Conservation (phyloP, 2,797 vertebrate species). For the Phyllotis vaccarum region DNA sequence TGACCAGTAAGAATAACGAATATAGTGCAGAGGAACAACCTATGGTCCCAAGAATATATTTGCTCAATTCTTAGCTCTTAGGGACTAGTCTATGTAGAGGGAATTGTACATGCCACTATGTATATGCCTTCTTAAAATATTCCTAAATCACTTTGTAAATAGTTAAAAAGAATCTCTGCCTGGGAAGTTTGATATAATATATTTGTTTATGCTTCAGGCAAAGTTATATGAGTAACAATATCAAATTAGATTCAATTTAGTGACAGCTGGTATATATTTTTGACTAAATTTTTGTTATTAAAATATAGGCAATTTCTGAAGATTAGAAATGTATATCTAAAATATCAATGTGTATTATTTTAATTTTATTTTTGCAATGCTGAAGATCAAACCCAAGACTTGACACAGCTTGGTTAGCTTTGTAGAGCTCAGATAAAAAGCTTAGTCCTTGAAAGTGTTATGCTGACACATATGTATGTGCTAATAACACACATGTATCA, state of each 20-base stretch:
- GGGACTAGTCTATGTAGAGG: background rate
- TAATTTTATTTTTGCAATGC: background rate
- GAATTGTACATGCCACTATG: background rate
- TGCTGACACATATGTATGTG: constrained; percentile 46
- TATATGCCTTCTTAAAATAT: constrained; percentile 27
- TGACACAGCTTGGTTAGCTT: background rate
- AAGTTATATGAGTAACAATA: constrained; percentile 9
- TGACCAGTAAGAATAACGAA: background rate
- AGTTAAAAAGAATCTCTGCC: constrained; percentile 32
- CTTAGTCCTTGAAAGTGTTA: background rate
- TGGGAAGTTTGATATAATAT: constrained; percentile 12
- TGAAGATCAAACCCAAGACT: background rate
- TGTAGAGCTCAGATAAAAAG: background rate
- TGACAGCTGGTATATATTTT: background rate
- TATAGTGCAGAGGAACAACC: background rate
- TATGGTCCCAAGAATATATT: background rate
- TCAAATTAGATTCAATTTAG: constrained; percentile 3
- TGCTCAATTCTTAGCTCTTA: background rate
- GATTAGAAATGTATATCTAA: constrained; percentile 73
- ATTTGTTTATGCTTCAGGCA: constrained; percentile 47
- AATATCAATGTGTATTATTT: constrained; percentile 53
- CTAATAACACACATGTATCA: no score
- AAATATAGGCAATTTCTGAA: constrained; percentile 64
- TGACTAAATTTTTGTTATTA: constrained; percentile 17
- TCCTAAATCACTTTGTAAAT: background rate